These are phyloP conservation scores for Ariopsis seemanni DNA, from an alignment of 2,113 vertebrate genomes.

Conservation along the genomic window DNA sequence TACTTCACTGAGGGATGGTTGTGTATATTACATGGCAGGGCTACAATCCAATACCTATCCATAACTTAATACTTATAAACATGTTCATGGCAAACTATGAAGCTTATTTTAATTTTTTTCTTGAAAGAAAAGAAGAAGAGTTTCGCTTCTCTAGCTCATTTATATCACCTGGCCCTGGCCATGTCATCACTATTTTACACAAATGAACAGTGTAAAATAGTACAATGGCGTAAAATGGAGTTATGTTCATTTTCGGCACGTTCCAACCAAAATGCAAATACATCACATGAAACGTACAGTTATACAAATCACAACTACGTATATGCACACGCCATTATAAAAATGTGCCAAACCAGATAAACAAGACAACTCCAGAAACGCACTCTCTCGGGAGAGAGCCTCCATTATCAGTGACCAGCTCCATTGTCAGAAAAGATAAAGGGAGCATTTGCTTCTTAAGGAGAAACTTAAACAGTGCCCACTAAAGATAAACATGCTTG, in stretches of 20 bases:
- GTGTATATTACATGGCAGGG: not conserved
- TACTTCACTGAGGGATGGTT: not conserved
- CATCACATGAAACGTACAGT: not conserved
- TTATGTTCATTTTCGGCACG: not conserved
- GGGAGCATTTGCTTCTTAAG: constrained; percentile 20
- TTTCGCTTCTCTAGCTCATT: not conserved
- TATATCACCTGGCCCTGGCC: not conserved
- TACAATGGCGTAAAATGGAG: not conserved
- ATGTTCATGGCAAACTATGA: not conserved
- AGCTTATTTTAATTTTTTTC: not conserved
- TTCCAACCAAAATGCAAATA: not conserved
- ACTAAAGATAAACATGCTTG: constrained; percentile 23
- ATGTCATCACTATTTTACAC: not conserved
- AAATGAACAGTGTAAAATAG: not conserved
- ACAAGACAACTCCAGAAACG: not conserved
- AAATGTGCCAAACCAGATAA: not conserved
- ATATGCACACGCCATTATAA: not conserved
- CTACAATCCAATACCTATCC: not conserved
- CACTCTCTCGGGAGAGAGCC: constrained; percentile 7
- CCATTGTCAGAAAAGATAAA: constrained; percentile 41
- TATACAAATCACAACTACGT: not conserved
- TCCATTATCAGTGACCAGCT: constrained; percentile 29
- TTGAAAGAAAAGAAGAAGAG: not conserved
- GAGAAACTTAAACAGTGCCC: not conserved
- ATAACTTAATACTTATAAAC: not conserved